Conservation (phyloP, 2,113 vertebrate genomes). For the Eretmochelys imbricata region DNA sequence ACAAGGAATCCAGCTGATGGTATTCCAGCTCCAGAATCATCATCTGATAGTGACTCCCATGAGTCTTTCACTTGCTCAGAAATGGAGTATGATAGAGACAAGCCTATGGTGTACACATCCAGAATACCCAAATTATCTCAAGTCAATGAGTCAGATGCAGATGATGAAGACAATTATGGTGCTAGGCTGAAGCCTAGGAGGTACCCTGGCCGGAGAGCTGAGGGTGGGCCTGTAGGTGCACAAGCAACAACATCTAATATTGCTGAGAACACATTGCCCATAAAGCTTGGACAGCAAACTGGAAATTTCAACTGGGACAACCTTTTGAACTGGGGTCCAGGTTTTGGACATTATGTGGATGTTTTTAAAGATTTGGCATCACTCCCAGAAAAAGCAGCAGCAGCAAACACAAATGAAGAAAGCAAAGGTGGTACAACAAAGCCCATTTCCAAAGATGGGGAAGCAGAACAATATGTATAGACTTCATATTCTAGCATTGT, state of each 20-base stretch:
- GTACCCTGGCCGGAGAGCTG: conserved; percentile 91
- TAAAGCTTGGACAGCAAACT: conserved; percentile 87
- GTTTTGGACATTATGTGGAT: conserved; percentile 97
- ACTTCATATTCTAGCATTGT: conserved; percentile 56
- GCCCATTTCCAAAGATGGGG: conserved; percentile 88
- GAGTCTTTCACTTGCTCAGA: conserved; percentile 99
- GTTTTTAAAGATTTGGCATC: conserved; percentile 97
- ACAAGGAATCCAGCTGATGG: conserved; percentile 95
- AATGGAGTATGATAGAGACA: conserved; percentile 97
- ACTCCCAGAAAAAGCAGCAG: conserved; percentile 90
- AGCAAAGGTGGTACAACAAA: conserved; percentile 86
- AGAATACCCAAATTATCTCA: conserved; percentile 96
- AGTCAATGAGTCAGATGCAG: conserved; percentile 96
- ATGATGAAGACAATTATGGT: conserved; percentile 93
- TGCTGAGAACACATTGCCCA: conserved; percentile 85
- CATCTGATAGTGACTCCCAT: conserved; percentile 97
- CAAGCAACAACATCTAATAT: conserved; percentile 48
- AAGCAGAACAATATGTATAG: conserved; percentile 96
- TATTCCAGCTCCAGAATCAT: conserved; percentile 93
- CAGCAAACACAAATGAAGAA: conserved; percentile 86
- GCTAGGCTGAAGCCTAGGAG: conserved; percentile 90
- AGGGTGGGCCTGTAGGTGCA: conserved; percentile 81
- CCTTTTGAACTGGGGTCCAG: conserved; percentile 98
- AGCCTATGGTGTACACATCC: conserved; percentile 89
- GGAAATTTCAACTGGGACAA: conserved; percentile 97